These are phyloP conservation scores for Elanus axillaris DNA, from an alignment of 2,113 vertebrate species.

Conservation along the genomic window DNA sequence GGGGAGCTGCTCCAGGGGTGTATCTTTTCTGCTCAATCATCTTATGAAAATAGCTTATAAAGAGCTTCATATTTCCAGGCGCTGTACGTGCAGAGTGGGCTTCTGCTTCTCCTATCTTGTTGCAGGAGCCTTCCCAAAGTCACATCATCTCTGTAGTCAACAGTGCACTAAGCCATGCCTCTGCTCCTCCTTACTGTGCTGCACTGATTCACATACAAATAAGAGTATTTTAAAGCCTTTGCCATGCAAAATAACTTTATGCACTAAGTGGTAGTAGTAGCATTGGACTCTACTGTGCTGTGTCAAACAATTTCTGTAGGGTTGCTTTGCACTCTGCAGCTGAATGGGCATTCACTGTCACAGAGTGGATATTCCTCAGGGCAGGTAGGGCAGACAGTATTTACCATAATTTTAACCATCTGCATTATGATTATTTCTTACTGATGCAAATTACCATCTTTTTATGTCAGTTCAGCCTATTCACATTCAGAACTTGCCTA, in stretches of 20 bases:
- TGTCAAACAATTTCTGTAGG: background rate
- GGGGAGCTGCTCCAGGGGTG: accelerated
- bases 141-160: background rate
- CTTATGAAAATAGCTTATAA: background rate
- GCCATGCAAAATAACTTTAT: background rate
- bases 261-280: background rate
- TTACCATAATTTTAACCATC: background rate
- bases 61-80: background rate
- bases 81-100: accelerated
- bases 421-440: background rate
- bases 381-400: background rate
- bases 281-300: background rate
- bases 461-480: constrained; percentile 6
- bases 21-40: background rate
- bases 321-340: background rate
- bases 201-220: background rate
- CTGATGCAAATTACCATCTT: background rate
- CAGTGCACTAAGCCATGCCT: background rate
- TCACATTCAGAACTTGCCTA: background rate
- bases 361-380: background rate
- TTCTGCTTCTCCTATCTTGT: background rate
- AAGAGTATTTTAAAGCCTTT: background rate
- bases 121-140: background rate
- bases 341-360: background rate
- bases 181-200: background rate